These are phyloP conservation scores for Illadopsis cleaveri DNA, from an alignment of 2,113 vertebrate species.

Conservation along the genomic window DNA sequence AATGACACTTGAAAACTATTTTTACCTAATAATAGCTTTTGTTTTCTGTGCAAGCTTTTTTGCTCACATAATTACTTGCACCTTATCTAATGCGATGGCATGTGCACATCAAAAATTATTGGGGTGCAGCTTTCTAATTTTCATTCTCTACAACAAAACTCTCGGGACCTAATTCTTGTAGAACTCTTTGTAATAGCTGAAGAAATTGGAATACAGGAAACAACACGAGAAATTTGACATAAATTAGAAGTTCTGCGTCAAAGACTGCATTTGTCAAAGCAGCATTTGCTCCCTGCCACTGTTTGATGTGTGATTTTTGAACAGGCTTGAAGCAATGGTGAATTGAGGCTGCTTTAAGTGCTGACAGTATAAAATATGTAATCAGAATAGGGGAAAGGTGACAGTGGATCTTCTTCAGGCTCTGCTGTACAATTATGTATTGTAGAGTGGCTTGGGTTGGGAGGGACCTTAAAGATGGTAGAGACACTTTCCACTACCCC, in stretches of 20 bases:
- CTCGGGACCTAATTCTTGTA: background rate
- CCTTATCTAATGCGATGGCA: background rate
- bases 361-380: background rate
- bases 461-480: background rate
- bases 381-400: background rate
- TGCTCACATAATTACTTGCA: background rate
- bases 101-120: background rate
- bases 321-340: background rate
- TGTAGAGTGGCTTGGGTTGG: background rate
- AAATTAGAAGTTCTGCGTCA: background rate
- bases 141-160: background rate
- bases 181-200: background rate
- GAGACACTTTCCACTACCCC: accelerated
- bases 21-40: background rate
- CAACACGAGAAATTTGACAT: background rate
- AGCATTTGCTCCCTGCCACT: background rate
- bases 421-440: background rate
- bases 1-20: background rate
- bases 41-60: background rate
- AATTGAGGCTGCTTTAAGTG: background rate
- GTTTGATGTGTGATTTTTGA: background rate
- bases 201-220: background rate
- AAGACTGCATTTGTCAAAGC: background rate
- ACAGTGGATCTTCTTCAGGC: background rate
- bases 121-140: background rate